These are phyloP conservation scores for Hippasteria phrygiana DNA, from an alignment of 53 echinoderm and acorn worm genomes.

Conservation along the genomic window DNA sequence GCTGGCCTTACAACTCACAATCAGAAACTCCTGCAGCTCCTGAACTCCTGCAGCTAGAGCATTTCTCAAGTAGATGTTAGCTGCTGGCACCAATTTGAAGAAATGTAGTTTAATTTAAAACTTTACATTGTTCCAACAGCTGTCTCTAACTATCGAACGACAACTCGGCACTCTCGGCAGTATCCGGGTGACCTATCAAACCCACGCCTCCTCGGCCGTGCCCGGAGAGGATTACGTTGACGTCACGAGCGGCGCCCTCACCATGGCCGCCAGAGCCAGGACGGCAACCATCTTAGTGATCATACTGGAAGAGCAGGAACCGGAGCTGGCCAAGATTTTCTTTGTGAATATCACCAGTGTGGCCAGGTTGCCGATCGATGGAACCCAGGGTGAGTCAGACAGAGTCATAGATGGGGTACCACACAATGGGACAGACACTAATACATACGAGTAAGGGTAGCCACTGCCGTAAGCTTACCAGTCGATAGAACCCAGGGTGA, in stretches of 20 bases:
- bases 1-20: no score
- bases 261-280: slow-evolving; percentile 62
- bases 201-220: slow-evolving; percentile 74
- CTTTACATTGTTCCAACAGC: slow-evolving; percentile 60
- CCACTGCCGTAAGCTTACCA: slow-evolving; percentile 73
- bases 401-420: neutral
- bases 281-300: slow-evolving; percentile 73
- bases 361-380: slow-evolving; percentile 67
- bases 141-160: slow-evolving; percentile 82
- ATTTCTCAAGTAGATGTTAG: no score
- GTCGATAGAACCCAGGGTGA: slow-evolving; percentile 66
- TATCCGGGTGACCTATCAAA: slow-evolving; percentile 85
- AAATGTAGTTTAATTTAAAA: no score
- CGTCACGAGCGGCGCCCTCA: slow-evolving; percentile 76
- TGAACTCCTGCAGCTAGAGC: no score
- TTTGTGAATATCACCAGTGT: slow-evolving; percentile 92
- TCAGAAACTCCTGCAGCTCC: no score
- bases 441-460: no score
- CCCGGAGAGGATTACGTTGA: slow-evolving; percentile 84
- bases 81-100: no score
- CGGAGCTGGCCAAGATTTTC: slow-evolving; percentile 89
- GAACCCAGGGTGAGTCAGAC: slow-evolving; percentile 60
- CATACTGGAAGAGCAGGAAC: slow-evolving; percentile 75
- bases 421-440: neutral
- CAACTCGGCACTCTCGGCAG: slow-evolving; percentile 84